Evolutionary conservation across 2,113 vertebrate genomes (phyloP).

Genomic region (Oxyruncus cristatus): DNA sequence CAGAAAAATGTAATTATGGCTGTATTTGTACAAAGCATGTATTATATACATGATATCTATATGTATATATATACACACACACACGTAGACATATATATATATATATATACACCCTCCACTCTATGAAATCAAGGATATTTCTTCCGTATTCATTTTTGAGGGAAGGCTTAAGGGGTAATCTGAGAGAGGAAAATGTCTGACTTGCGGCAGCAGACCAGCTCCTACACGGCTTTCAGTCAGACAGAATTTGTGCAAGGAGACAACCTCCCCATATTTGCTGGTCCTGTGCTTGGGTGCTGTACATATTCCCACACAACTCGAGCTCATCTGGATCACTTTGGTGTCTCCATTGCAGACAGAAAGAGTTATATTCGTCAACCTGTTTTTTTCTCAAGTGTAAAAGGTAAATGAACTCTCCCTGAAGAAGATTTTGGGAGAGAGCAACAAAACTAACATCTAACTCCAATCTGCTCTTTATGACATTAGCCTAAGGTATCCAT

Average conservation of each 20-base stretch:
- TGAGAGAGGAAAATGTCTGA: not conserved
- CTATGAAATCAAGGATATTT: not conserved
- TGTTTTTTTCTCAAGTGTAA: not conserved
- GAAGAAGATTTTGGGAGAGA: not conserved
- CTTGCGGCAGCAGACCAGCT: not conserved
- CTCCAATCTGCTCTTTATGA: not conserved
- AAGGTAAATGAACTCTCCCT: not conserved
- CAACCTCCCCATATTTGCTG: rapidly evolving
- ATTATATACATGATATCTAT: not conserved
- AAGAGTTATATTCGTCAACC: not conserved
- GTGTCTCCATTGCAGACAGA: not conserved
- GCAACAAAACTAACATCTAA: not conserved
- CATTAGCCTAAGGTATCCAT: not conserved
- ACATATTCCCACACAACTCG: not conserved
- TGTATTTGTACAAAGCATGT: not conserved
- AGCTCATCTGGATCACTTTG: not conserved
- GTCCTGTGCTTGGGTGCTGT: not conserved
- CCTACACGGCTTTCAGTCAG: not conserved
- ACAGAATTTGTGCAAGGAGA: not conserved
- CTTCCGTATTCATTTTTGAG: not conserved
- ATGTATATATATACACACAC: not conserved
- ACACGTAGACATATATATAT: too few relatives aligned
- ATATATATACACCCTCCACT: not conserved
- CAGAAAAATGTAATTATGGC: not conserved
- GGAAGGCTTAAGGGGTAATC: not conserved